phyloP scores from a whole-genome alignment of 2,113 vertebrate genomes.

The Phycodurus eques region DNA sequence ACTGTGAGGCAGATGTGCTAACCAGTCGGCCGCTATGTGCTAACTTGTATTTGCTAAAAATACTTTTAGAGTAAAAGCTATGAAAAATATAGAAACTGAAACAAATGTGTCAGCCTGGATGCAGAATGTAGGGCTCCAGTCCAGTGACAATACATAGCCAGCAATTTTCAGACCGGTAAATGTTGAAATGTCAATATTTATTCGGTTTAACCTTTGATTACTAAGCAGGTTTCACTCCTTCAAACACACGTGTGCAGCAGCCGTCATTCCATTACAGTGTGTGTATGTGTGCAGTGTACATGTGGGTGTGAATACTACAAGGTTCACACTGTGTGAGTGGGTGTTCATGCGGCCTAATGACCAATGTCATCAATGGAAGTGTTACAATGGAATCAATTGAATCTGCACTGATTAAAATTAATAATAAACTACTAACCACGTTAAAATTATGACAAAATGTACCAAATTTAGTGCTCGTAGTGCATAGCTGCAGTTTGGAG shows the following conservation, averaged over 20 bases:
- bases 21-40: no score
- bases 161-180: background rate
- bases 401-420: background rate
- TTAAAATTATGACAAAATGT: background rate
- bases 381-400: background rate
- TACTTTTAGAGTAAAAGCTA: no score
- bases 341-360: background rate
- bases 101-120: background rate
- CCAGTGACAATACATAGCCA: background rate
- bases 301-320: background rate
- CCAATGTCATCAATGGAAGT: background rate
- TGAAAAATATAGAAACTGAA: background rate
- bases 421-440: background rate
- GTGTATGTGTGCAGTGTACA: background rate
- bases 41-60: no score
- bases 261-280: background rate
- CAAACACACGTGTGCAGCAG: constrained; percentile 21
- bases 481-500: no score
- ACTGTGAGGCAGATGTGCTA: no score
- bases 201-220: background rate
- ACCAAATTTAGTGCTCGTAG: no score
- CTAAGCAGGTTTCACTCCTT: background rate
- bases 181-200: background rate
- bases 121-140: background rate
- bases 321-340: constrained; percentile 14